These are phyloP conservation scores for Pseudobourletiella spinata DNA, from an alignment of 1,140 invertebrate genomes.

Conservation along the genomic window DNA sequence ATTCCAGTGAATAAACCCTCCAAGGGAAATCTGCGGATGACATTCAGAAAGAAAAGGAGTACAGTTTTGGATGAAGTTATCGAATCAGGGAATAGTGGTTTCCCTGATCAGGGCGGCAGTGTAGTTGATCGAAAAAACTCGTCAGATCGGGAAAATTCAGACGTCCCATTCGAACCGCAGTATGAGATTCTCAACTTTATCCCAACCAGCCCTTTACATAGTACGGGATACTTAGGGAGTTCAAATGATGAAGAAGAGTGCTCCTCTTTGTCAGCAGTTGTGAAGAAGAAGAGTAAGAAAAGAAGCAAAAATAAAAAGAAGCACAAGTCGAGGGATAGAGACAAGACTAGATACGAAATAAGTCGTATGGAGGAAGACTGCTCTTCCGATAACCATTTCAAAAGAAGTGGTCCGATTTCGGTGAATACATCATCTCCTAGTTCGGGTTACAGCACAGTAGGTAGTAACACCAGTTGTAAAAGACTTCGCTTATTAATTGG, in stretches of 20 bases:
- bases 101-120: slow-evolving; percentile 42
- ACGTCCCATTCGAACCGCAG: slow-evolving; percentile 10
- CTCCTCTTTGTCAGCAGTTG: slow-evolving; percentile 38
- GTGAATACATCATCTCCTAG: not conserved
- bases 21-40: slow-evolving; percentile 43
- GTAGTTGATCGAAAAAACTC: slow-evolving; percentile 14
- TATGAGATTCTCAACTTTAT: slow-evolving; percentile 34
- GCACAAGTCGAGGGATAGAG: slow-evolving; percentile 49
- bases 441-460: not conserved
- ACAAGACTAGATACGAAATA: slow-evolving; percentile 17
- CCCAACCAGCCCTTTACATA: slow-evolving; percentile 11
- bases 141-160: slow-evolving; percentile 16
- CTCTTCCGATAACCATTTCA: not conserved
- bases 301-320: slow-evolving; percentile 30
- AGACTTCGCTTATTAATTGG: slow-evolving; percentile 17
- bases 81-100: slow-evolving; percentile 60
- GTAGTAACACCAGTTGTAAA: not conserved
- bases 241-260: not conserved
- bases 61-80: slow-evolving; percentile 74
- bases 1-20: not conserved
- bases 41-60: slow-evolving; percentile 72
- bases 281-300: slow-evolving; percentile 53
- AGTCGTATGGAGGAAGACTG: not conserved
- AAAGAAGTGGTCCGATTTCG: not conserved
- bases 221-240: slow-evolving; percentile 9